Percentiles rank a stretch among this genome's conserved stretches.
phyloP scores from a whole-genome alignment of 2,797 vertebrate genomes.

The Falco novaeseelandiae region DNA sequence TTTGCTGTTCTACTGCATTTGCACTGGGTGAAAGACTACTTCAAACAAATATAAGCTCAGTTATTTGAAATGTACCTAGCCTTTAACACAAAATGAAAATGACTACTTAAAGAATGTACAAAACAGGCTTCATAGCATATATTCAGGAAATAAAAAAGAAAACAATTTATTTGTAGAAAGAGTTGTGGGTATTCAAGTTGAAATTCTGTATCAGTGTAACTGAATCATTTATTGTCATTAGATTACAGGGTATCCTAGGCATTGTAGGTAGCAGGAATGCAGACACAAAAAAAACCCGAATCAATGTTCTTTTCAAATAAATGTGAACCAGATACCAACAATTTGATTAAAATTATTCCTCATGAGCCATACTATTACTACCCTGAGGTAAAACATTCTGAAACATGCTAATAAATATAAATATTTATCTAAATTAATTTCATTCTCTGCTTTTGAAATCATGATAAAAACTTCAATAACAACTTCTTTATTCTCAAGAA shows the following conservation, averaged over 20 bases:
- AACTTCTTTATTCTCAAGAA: background rate
- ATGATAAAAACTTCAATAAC: background rate
- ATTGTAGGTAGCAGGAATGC: background rate
- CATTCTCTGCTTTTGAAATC: background rate
- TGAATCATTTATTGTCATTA: background rate
- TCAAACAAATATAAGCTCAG: background rate
- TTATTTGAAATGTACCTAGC: background rate
- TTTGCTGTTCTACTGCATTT: background rate
- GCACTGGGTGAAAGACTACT: background rate
- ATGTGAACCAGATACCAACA: background rate
- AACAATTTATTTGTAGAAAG: background rate
- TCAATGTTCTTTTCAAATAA: slow-evolving; percentile 1
- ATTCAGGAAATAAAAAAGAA: background rate
- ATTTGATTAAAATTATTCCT: slow-evolving; percentile 23
- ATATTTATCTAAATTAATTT: background rate
- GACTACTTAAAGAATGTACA: background rate
- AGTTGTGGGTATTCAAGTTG: background rate
- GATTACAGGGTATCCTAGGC: background rate
- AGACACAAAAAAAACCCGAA: background rate
- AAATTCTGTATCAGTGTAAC: background rate
- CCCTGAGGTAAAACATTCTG: background rate
- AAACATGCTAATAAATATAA: background rate
- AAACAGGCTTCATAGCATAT: background rate
- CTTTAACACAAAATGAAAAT: background rate
- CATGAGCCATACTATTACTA: background rate